Conservation (phyloP, 2,113 vertebrate species). For the Ranitomeya variabilis region DNA sequence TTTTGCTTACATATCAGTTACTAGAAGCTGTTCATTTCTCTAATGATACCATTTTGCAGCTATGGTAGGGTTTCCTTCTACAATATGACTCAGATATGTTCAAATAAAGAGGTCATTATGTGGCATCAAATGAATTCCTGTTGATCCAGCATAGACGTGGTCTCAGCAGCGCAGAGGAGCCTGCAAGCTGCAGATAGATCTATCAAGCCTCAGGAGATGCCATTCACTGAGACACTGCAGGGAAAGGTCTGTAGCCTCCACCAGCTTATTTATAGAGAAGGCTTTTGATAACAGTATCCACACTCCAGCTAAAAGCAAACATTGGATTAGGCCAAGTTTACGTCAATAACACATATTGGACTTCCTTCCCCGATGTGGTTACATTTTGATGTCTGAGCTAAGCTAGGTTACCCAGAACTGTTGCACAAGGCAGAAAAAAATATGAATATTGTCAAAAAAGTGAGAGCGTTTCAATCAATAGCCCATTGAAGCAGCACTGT, state of each 20-base stretch:
- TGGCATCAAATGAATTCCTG: neutral
- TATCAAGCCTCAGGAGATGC: neutral
- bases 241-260: slow-evolving; percentile 13
- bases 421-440: neutral
- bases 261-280: slow-evolving; percentile 30
- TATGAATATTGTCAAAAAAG: neutral
- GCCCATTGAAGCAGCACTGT: neutral
- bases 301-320: slow-evolving; percentile 37
- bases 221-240: slow-evolving; percentile 10
- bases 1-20: neutral
- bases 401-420: slow-evolving; percentile 15
- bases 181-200: slow-evolving; percentile 8
- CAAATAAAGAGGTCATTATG: slow-evolving; percentile 21
- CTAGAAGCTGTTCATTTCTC: neutral
- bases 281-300: slow-evolving; percentile 1
- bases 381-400: slow-evolving; percentile 2
- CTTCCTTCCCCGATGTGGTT: slow-evolving; percentile 37
- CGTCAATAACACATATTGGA: slow-evolving; percentile 18
- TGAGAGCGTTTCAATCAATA: neutral
- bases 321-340: slow-evolving; percentile 16
- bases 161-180: neutral
- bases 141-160: neutral
- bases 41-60: neutral
- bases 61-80: neutral
- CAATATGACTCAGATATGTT: neutral